Base-by-base conservation (phyloP, 2,797 vertebrate genomes). In the Ispidina picta region DNA sequence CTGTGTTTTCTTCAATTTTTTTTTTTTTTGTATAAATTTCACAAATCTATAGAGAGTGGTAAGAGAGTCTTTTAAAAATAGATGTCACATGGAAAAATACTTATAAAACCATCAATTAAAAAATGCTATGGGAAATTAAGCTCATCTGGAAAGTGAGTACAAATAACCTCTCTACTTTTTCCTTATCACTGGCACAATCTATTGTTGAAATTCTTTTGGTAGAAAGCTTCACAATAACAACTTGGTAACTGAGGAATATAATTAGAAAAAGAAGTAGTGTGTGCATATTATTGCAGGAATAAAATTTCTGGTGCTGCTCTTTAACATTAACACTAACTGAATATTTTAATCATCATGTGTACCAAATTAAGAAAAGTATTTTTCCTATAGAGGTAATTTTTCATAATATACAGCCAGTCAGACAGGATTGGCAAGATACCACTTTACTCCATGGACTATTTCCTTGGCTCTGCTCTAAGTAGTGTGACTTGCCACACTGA, bases 41-140 rank as follows among this genome's bases (percentile, higher is more conserved):
- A 85, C 66, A 92, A 93, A 93, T 56, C 43, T 80, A 12, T 72
- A 37, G 37, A 49, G 20, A 66, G 52, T 28, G 28, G 37, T 49
- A 58, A 79, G 22, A n/a, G 6, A 48, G 52, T 60, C 21, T 68
- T 95, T 93, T 80, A 84, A 80, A 96, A 89, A 43, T 21, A 80
- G 26, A 37, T 85, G 68, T 95, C 90, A 85, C 62, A 28, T 55
- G 44, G 62, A 91, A 92, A 91, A 73, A 74, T 48, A 37, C 28
- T 65, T 76, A 33, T 58, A 92, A 88, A 86, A 15, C 21, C 18
- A 51, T 65, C 54, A 82, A 46, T 52, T 91, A 72, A 93, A 83
- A 90, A 83, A 43, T 55, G 0, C 39, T 83, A 70, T 21, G 28
- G 18, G 39, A 62, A 91, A 49, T 15, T 11, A 83, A 71, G 29